Percentiles rank a stretch among this genome's conserved stretches.
phyloP scores from a whole-genome alignment of 1,140 invertebrate genomes.

The Melipona quadrifasciata region DNA sequence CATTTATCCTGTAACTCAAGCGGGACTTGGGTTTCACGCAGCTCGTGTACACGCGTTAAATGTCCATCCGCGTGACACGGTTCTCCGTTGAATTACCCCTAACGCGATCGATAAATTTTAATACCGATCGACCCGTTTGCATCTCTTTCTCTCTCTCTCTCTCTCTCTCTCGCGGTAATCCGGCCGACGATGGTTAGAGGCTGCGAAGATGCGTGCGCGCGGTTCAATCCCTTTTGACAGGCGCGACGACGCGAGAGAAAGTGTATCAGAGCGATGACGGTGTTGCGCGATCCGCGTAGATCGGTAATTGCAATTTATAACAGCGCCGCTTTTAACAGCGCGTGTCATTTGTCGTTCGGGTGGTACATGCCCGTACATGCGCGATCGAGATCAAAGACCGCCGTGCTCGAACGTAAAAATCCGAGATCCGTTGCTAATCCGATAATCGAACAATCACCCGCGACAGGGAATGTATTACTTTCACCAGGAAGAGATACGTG shows the following conservation, averaged over 20 bases:
- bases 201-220: neutral
- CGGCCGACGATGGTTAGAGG: slow-evolving; percentile 6
- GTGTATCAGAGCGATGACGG: slow-evolving; percentile 42
- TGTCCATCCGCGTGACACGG: slow-evolving; percentile 25
- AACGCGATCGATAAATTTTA: slow-evolving; percentile 40
- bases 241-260: slow-evolving; percentile 34
- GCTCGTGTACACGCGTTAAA: slow-evolving; percentile 26
- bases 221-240: slow-evolving; percentile 45
- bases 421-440: slow-evolving; percentile 55
- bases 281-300: slow-evolving; percentile 36
- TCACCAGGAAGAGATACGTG: slow-evolving; percentile 25
- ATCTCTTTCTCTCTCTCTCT: neutral
- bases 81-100: slow-evolving; percentile 30
- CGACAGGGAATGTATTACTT: slow-evolving; percentile 46
- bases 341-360: slow-evolving; percentile 58
- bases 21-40: slow-evolving; percentile 38
- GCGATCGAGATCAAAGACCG: slow-evolving; percentile 58
- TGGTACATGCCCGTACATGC: slow-evolving; percentile 2
- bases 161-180: neutral
- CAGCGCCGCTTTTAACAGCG: slow-evolving; percentile 47
- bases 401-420: slow-evolving; percentile 22
- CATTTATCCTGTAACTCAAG: slow-evolving; percentile 34
- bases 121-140: slow-evolving; percentile 22
- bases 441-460: slow-evolving; percentile 55
- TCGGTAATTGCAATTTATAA: slow-evolving; percentile 71